Evolutionary conservation across 2,888 invertebrate species (phyloP).

Genomic region (Phaonia tiefii): DNA sequence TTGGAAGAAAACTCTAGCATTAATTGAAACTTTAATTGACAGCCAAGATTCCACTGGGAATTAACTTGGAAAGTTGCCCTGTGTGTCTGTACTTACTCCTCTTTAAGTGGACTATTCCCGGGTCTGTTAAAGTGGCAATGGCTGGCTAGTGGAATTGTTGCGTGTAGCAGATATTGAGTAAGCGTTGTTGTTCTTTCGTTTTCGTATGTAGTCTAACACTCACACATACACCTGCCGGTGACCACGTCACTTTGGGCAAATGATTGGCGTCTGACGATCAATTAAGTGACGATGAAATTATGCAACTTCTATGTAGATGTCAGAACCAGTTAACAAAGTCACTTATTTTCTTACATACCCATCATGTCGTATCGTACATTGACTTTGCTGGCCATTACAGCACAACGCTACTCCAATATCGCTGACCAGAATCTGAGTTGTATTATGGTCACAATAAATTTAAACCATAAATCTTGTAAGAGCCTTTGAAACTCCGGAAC

Average conservation of each 20-base stretch:
- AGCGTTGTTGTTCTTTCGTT: conserved; percentile 5
- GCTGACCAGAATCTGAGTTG: not conserved
- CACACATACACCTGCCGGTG: conserved; percentile 46
- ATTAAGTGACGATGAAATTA: conserved; percentile 63
- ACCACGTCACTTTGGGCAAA: conserved; percentile 50
- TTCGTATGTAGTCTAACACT: conserved; percentile 12
- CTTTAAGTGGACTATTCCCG: conserved; percentile 40
- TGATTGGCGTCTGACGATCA: conserved; percentile 64
- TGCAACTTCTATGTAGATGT: conserved; percentile 61
- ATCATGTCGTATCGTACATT: conserved; percentile 33
- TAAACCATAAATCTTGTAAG: conserved; percentile 14
- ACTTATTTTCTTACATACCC: conserved; percentile 46
- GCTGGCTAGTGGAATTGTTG: not conserved
- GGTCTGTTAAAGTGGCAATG: conserved; percentile 34
- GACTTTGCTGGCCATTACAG: conserved; percentile 16
- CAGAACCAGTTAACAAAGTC: conserved; percentile 56
- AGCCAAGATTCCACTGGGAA: conserved; percentile 59
- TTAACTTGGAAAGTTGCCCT: conserved; percentile 20
- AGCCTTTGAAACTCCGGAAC: conserved; percentile 12
- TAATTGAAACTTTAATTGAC: conserved; percentile 66
- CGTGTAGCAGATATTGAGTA: conserved; percentile 23
- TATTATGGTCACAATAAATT: conserved; percentile 9
- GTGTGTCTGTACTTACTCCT: conserved; percentile 11
- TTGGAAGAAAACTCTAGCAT: conserved; percentile 44
- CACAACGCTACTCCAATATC: not conserved